A percentile compares a stretch with the other conserved stretches of the same genome.
Evolutionary conservation across 1,140 invertebrate genomes (phyloP).

Genomic region (Aphelinus atriplicis): DNA sequence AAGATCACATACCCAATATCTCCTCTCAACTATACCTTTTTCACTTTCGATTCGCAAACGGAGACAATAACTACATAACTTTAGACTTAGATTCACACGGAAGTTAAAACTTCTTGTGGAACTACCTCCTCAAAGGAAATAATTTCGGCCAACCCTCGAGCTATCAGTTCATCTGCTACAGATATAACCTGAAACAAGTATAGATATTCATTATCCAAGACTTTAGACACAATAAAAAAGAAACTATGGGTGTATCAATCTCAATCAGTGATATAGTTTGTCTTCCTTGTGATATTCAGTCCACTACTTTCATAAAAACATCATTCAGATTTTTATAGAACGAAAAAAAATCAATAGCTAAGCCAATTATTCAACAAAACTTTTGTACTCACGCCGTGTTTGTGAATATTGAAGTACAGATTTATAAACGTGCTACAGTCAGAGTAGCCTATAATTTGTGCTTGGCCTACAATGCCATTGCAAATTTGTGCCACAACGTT

Average conservation of each 20-base stretch:
- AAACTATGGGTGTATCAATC: neutral
- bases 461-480: conserved; percentile 82
- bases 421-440: conserved; percentile 61
- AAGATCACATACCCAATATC: conserved; percentile 20
- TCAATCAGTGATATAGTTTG: conserved; percentile 16
- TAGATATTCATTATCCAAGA: no score
- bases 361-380: neutral
- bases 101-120: conserved; percentile 43
- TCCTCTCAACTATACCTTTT: conserved; percentile 4
- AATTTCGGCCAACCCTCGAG: conserved; percentile 53
- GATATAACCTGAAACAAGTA: conserved; percentile 55
- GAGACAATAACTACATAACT: conserved; percentile 28
- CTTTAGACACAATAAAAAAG: conserved; percentile 5
- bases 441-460: conserved; percentile 85
- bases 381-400: conserved; percentile 55
- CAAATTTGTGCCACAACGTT: conserved; percentile 81
- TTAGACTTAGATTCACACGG: conserved; percentile 47
- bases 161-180: conserved; percentile 59
- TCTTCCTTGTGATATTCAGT: conserved; percentile 26
- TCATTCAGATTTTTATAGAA: conserved; percentile 9
- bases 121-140: conserved; percentile 49
- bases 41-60: conserved; percentile 28
- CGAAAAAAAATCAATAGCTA: neutral
- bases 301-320: conserved; percentile 38
- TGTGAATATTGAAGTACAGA: conserved; percentile 57